Base-by-base conservation (phyloP, 1,140 invertebrate species). In the Trypoxylus dichotomus region DNA sequence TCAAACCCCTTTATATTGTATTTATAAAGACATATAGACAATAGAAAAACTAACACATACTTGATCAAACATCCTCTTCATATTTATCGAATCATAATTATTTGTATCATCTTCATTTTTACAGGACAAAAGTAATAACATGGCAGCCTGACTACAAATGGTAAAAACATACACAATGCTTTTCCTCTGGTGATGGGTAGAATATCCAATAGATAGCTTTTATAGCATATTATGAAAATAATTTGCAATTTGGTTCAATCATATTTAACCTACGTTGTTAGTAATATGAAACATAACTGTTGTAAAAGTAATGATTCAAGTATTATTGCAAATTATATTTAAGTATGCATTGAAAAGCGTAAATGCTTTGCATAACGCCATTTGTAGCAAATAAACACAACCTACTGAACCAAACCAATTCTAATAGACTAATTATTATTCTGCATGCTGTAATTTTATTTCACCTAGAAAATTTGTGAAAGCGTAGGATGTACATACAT, bases 81-180 rank as follows among this genome's bases (percentile, higher is more conserved):
- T 15, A 6, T n/a, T 54, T 54, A 15, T 54, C 7, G 7, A 19
- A n/a, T n/a, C 47, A 13, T 58, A 25, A 76, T 78, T 81, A 75
- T 71, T 79, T 80, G 81, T 42, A 77, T 74, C 29, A 74, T 74
- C 41, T 74, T 74, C 72, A 13, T 54, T 54, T 87, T 91, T 94
- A 87, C 92, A 94, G 93, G 91, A 94, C 93, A 90, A 93, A 94
- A 90, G 92, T 92, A 87, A 93, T 94, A 91, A 93, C 92, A 86
- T 92, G 92, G 90, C 92, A 93, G 89, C 91, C 91, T 90, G 92
- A 93, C 88, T 92, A 92, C 86, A 93, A 93, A 92, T 93, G 92
- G 92, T 93, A 93, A 92, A 86, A 75, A 75, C 24, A 68, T 29
- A 68, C 60, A 27, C 60, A 68, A 27, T 68, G 60, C 60, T 68